Conservation (phyloP, 2,113 vertebrate genomes). For the Esox niger region DNA sequence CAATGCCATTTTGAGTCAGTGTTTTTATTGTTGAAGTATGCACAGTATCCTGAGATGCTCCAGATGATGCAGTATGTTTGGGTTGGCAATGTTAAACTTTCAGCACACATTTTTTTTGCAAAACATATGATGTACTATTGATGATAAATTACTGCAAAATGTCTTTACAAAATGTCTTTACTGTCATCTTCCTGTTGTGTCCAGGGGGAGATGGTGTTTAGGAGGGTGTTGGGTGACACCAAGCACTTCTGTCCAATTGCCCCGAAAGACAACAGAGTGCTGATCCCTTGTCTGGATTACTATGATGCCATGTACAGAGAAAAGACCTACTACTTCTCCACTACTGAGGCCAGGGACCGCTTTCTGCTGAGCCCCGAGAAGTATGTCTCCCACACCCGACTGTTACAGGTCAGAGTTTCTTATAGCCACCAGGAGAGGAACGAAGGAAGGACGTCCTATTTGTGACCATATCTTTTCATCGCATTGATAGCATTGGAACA, state of each 20-base stretch:
- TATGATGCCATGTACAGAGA: conserved; percentile 84
- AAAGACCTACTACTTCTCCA: conserved; percentile 85
- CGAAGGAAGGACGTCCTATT: neutral
- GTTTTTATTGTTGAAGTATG: too few relatives aligned
- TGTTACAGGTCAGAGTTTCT: conserved; percentile 88
- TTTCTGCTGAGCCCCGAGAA: conserved; percentile 82
- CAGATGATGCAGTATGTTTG: too few relatives aligned
- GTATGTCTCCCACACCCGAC: conserved; percentile 75
- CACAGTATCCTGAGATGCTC: too few relatives aligned
- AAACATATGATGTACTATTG: too few relatives aligned
- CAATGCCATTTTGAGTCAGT: too few relatives aligned
- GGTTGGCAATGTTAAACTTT: too few relatives aligned
- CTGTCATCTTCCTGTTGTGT: neutral
- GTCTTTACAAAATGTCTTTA: too few relatives aligned
- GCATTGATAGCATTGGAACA: too few relatives aligned
- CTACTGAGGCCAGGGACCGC: conserved; percentile 70
- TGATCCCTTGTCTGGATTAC: conserved; percentile 76
- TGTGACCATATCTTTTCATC: too few relatives aligned
- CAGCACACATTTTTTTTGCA: too few relatives aligned
- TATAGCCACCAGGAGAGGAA: too few relatives aligned
- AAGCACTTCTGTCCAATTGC: conserved; percentile 88
- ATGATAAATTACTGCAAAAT: too few relatives aligned
- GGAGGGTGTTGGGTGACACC: conserved; percentile 82
- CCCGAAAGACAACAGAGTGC: conserved; percentile 80
- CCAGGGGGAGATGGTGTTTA: conserved; percentile 69